Base-by-base conservation (phyloP, 2,888 invertebrate species). In the Dermolepida albohirtum region DNA sequence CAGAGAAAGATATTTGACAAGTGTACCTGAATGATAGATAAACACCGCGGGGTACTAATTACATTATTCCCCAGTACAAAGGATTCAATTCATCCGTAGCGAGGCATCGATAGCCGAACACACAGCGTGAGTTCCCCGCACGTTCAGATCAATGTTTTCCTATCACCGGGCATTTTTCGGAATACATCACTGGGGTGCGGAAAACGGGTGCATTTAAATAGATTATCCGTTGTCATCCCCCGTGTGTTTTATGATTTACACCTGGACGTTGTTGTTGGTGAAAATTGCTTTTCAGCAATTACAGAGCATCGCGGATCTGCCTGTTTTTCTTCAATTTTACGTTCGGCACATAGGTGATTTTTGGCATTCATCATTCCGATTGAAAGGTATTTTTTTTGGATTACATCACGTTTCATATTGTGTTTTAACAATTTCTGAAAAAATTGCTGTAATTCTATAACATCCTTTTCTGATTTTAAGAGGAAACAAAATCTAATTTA, bases 1-100 rank as follows among this genome's bases (percentile, higher is more conserved):
- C 66, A 17, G 55, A 39, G 44, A 34, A 59, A 44, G 59, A 65
- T 72, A 73, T 73, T 71, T 73, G 72, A 70, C 74, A 72, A 73
- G 72, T 71, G 73, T 70, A 47, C 59, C 70, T 67, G 71, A 73
- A 74, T 73, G 71, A 71, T 72, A 70, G 70, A 72, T 72, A 75
- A 65, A 73, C 76, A 73, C 77, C 73, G 73, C 77, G 73, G 77
- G 77, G 73, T 71, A 73, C 75, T 77, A 77, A 77, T 77, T 77
- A 74, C 77, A 75, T 77, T 75, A 77, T 75, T 74, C 74, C 70
- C 72, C 64, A 12, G 69, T 71, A 77, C 77, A 77, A 77, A 76
- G 76, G 75, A 76, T 77, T 75, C 77, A 74, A 77, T 77, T 77
- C 74, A 71, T 74, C 71, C 72, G 44, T 41, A 10, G 54, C 55